phyloP scores from a whole-genome alignment of 2,113 vertebrate genomes.

The Ifrita kowaldi region DNA sequence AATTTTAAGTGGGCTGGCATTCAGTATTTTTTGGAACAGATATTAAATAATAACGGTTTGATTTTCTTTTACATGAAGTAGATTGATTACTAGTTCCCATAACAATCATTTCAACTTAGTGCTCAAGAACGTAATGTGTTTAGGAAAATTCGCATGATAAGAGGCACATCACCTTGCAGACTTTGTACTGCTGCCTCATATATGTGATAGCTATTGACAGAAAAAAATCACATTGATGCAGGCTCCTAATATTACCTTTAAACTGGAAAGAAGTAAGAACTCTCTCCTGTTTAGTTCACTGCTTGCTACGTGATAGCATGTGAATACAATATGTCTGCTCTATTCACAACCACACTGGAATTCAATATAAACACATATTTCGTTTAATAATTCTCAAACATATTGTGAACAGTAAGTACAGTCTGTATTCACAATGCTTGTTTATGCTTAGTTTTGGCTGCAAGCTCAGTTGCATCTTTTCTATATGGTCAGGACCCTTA shows the following conservation, averaged over 20 bases:
- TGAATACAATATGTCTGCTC: neutral
- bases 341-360: neutral
- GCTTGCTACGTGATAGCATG: neutral
- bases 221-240: neutral
- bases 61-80: neutral
- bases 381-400: neutral
- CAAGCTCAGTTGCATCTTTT: neutral
- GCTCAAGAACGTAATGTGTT: neutral
- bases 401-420: neutral
- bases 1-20: neutral
- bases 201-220: neutral
- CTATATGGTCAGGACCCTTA: neutral
- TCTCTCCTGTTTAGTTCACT: neutral
- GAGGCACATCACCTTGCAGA: neutral
- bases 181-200: neutral
- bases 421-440: neutral
- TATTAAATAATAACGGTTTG: neutral
- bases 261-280: neutral
- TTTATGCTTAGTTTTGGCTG: neutral
- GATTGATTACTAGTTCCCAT: neutral
- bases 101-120: neutral
- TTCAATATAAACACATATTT: neutral
- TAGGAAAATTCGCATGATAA: neutral
- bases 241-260: neutral
- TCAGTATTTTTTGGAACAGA: neutral